A percentile compares a stretch with the other conserved stretches of the same genome.
Evolutionary conservation across 2,797 vertebrate species (phyloP).

Genomic region (Paramormyrops hopkinsi): DNA sequence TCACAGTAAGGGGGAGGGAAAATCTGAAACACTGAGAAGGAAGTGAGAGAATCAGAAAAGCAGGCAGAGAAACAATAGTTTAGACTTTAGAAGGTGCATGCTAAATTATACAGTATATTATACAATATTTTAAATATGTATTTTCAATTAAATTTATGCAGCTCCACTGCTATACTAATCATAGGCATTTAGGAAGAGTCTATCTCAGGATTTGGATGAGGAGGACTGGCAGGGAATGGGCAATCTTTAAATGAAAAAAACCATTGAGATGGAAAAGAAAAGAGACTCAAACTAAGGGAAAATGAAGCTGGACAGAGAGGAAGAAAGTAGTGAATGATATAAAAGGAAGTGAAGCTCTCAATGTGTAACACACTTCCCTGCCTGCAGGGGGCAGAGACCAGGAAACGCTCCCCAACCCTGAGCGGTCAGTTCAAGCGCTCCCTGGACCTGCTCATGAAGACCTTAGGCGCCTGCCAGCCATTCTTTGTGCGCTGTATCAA

Average conservation of each 20-base stretch:
- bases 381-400: slow-evolving; percentile 82
- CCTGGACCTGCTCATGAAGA: slow-evolving; percentile 93
- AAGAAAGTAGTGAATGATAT: neutral
- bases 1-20: neutral
- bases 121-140: neutral
- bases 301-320: neutral
- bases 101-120: neutral
- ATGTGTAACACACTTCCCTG: neutral
- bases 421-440: slow-evolving; percentile 98
- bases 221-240: neutral
- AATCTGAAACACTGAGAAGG: neutral
- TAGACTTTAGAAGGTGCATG: neutral
- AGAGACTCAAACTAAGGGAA: neutral
- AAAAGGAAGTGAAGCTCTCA: neutral
- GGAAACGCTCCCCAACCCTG: slow-evolving; percentile 92
- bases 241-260: neutral
- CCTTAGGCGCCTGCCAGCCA: slow-evolving; percentile 86
- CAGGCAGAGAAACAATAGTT: neutral
- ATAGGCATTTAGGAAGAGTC: neutral
- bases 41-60: neutral
- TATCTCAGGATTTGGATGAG: neutral
- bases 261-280: neutral
- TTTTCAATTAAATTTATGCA: neutral
- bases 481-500: slow-evolving; percentile 97
- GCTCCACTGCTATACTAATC: neutral